Evolutionary conservation across 64 coral and sea anemone species (phyloP), one percentile per base, ranked within the genome.

Genomic region (Pocillopora verrucosa): DNA sequence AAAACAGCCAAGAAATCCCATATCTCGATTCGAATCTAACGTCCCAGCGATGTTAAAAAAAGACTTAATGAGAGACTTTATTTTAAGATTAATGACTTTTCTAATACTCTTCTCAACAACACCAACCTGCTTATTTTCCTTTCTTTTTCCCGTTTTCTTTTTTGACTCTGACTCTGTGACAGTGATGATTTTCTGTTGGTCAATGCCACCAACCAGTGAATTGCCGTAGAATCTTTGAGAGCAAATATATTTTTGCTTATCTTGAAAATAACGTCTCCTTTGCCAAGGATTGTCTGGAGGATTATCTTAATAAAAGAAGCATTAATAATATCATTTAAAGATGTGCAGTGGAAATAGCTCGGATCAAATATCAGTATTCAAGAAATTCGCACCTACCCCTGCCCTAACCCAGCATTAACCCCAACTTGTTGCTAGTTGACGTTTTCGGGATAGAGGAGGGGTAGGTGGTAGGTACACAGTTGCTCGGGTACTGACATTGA

Each of bases 151-250:
- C 59, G 73, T 87, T 51, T 83, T 76, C 41, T 83, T 79, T 13
- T 56, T 45, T 1, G 56, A 5, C 9, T 16, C 69, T 24, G 80
- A 83, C 62, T 58, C 84, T 15, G 13, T 64, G 60, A 73, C 89
- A 75, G 60, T 75, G 14, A 90, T 90, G 37, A 75, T 26, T 75
- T 83, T 90, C 17, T 61, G 65, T 30, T 51, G 57, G 7, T 72
- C 58, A 67, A 34, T 90, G 22, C 89, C 79, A 75, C 89, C 89
- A 65, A 74, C 79, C 61, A 90, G 58, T 59, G 89, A 90, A 17
- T 64, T 65, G 16, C 79, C 89, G 62, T 90, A 90, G 16, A 90
- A 73, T 34, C 81, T 65, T 59, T 73, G 79, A 59, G 75, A 90
- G 4, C 56, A 19, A 56, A 83, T 15, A 13, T 62, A 75, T 26